phyloP scores from a whole-genome alignment of 2,888 invertebrate species.

The Trachelus tabidus region DNA sequence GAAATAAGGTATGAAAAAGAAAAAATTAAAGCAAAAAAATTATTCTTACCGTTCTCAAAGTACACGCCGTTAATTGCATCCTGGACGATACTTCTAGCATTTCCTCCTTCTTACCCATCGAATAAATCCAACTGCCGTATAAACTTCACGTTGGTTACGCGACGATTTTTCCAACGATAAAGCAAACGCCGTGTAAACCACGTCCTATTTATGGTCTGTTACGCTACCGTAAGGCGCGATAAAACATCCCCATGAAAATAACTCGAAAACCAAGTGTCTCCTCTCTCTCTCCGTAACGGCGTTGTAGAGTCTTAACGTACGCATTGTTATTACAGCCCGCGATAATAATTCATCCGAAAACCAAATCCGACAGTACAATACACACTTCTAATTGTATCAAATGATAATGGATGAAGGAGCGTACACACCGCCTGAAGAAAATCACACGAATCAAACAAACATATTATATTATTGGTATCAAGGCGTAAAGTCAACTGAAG shows the following conservation, averaged over 20 bases:
- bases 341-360: slow-evolving; percentile 10
- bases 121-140: not conserved
- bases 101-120: not conserved
- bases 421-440: not conserved
- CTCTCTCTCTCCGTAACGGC: not conserved
- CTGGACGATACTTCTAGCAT: not conserved
- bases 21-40: not conserved
- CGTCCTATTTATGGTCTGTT: slow-evolving; percentile 13
- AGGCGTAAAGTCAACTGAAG: not conserved
- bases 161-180: not conserved
- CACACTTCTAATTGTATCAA: not conserved
- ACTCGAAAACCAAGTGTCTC: slow-evolving; percentile 3
- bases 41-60: not conserved
- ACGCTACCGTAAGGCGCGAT: slow-evolving; percentile 4
- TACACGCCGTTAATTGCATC: not conserved
- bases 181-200: slow-evolving; percentile 8
- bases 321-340: slow-evolving; percentile 17
- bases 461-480: not conserved
- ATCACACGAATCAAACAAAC: not conserved
- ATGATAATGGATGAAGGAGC: not conserved
- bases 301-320: not conserved
- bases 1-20: not conserved
- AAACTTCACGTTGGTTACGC: not conserved
- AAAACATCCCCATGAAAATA: slow-evolving; percentile 5
- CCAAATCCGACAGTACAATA: not conserved